Percentiles rank a stretch among this genome's conserved stretches.
Conservation (phyloP, 2,888 invertebrate genomes). For the Metellina segmentata region DNA sequence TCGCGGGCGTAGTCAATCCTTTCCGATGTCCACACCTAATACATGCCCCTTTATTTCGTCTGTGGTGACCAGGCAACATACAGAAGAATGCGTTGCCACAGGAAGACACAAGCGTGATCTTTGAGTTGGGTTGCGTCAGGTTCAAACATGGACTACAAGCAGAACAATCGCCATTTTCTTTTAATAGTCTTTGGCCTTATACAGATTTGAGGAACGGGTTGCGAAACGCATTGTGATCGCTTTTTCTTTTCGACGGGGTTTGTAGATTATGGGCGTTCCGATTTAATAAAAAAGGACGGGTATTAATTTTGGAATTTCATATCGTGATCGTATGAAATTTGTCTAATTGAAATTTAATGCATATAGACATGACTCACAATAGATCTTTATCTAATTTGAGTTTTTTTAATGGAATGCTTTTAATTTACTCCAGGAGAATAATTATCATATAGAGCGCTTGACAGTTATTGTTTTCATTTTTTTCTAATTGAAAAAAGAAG, state of each 20-base stretch:
- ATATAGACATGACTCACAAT: too few relatives aligned
- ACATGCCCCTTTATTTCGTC: constrained; percentile 30
- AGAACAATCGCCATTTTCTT: neutral
- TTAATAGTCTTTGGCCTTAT: neutral
- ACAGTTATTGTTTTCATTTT: too few relatives aligned
- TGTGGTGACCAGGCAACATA: neutral
- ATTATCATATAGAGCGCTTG: too few relatives aligned
- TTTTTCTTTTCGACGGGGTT: neutral
- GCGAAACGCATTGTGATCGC: neutral
- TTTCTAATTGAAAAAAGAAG: too few relatives aligned
- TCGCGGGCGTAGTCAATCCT: constrained; percentile 51
- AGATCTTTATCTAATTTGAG: too few relatives aligned
- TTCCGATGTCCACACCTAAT: constrained; percentile 52
- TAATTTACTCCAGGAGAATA: too few relatives aligned
- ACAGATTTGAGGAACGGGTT: neutral
- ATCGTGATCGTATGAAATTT: neutral
- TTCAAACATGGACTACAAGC: neutral
- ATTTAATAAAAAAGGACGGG: neutral
- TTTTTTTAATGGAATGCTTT: too few relatives aligned
- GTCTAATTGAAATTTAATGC: too few relatives aligned
- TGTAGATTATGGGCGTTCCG: neutral
- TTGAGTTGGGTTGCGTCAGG: neutral
- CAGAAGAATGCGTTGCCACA: neutral
- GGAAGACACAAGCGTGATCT: neutral
- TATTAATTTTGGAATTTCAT: neutral